A percentile compares a stretch with the other conserved stretches of the same genome.
These are phyloP conservation scores for Philereme vetulata DNA, from an alignment of 2,888 invertebrate genomes.

Conservation along the genomic window DNA sequence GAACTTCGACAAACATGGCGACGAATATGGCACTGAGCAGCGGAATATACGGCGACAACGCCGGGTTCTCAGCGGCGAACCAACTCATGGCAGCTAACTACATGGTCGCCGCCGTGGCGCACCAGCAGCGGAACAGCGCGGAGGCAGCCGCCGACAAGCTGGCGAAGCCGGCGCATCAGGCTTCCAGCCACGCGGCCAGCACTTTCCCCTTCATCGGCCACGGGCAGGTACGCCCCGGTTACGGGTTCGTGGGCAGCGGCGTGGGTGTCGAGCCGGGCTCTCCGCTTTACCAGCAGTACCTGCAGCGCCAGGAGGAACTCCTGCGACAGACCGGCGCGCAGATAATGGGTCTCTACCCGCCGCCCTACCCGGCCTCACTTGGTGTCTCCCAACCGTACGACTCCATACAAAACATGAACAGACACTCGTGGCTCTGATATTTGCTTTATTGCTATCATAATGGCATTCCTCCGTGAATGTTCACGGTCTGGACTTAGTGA, in stretches of 20 bases:
- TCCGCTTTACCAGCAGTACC: slow-evolving; percentile 89
- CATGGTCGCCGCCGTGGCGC: slow-evolving; percentile 77
- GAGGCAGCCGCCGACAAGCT: slow-evolving; percentile 66
- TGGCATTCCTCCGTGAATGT: slow-evolving; percentile 26
- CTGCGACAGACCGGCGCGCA: slow-evolving; percentile 84
- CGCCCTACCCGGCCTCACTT: slow-evolving; percentile 85
- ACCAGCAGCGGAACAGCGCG: slow-evolving; percentile 67
- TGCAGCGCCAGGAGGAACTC: slow-evolving; percentile 85
- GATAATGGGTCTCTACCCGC: slow-evolving; percentile 86
- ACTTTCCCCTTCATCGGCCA: slow-evolving; percentile 86
- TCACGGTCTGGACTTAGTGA: slow-evolving; percentile 5
- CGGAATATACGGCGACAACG: slow-evolving; percentile 85
- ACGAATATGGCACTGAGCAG: slow-evolving; percentile 83
- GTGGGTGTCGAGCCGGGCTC: slow-evolving; percentile 82
- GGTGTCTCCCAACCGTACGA: slow-evolving; percentile 90
- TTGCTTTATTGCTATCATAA: slow-evolving; percentile 31
- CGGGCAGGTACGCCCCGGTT: slow-evolving; percentile 83
- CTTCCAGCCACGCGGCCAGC: slow-evolving; percentile 56
- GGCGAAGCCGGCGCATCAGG: slow-evolving; percentile 78
- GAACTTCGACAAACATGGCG: slow-evolving; percentile 86
- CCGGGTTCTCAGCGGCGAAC: slow-evolving; percentile 85
- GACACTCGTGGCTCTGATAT: slow-evolving; percentile 87
- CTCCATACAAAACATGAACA: slow-evolving; percentile 84
- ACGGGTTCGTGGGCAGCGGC: slow-evolving; percentile 85
- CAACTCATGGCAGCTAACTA: slow-evolving; percentile 84